Conservation (phyloP, 2,888 invertebrate species). For the Mylabris sibirica region DNA sequence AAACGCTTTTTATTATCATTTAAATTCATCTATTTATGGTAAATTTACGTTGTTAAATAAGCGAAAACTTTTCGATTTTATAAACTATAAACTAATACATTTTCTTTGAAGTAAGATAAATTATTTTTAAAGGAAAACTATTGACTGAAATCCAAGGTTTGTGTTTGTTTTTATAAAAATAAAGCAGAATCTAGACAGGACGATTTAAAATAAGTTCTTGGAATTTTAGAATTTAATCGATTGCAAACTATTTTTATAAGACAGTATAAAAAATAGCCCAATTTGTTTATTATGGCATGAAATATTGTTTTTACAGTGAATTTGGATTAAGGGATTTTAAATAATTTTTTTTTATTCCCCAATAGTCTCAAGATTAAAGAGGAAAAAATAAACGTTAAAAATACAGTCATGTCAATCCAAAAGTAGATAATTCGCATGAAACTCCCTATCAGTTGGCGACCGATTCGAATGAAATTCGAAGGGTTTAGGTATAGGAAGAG, state of each 20-base stretch:
- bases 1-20: constrained; percentile 20
- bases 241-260: constrained; percentile 11
- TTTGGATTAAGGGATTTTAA: background rate
- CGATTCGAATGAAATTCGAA: too few species aligned
- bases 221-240: background rate
- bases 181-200: background rate
- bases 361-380: too few species aligned
- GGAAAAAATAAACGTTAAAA: too few species aligned
- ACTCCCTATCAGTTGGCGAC: too few species aligned
- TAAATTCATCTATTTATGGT: constrained; percentile 11
- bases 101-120: constrained; percentile 4
- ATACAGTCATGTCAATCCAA: too few species aligned
- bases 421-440: too few species aligned
- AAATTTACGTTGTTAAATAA: background rate
- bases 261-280: background rate
- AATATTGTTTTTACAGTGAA: background rate
- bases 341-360: background rate
- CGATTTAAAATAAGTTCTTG: background rate
- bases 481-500: too few species aligned
- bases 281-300: constrained; percentile 8
- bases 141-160: background rate
- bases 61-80: background rate
- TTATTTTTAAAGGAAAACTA: constrained; percentile 13
- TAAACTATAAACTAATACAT: too few species aligned
- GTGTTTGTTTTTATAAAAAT: background rate